Conservation (phyloP, 2,888 invertebrate species). For the Allygus modestus region DNA sequence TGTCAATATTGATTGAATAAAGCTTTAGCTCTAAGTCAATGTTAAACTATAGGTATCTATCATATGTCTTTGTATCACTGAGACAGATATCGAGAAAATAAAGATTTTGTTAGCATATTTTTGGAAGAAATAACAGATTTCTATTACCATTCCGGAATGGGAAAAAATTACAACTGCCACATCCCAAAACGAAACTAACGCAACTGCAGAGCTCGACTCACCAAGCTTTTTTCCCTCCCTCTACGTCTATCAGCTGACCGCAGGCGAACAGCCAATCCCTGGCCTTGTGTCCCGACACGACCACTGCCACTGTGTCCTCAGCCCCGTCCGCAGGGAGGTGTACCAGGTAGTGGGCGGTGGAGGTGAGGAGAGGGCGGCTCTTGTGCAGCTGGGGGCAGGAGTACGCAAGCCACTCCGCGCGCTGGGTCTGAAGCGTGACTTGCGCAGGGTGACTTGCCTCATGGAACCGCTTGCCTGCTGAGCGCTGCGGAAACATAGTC, state of each 20-base stretch:
- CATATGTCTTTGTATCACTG: no score
- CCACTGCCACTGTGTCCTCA: slow-evolving; percentile 81
- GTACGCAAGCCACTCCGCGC: slow-evolving; percentile 77
- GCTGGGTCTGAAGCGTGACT: slow-evolving; percentile 71
- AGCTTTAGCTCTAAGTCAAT: no score
- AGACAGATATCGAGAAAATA: no score
- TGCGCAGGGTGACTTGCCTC: slow-evolving; percentile 71
- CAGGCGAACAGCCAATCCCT: slow-evolving; percentile 86
- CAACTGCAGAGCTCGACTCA: no score
- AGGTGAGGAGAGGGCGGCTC: slow-evolving; percentile 68
- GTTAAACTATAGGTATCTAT: no score
- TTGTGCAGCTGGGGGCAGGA: slow-evolving; percentile 75
- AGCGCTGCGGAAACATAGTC: slow-evolving; percentile 72
- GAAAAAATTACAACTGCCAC: no score
- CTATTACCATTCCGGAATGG: no score
- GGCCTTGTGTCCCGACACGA: slow-evolving; percentile 82
- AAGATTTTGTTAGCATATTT: no score
- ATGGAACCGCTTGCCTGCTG: slow-evolving; percentile 74
- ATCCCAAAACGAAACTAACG: no score
- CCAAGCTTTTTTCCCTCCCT: slow-evolving; percentile 67
- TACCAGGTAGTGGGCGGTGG: slow-evolving; percentile 70
- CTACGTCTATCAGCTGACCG: slow-evolving; percentile 54
- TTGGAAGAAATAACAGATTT: no score
- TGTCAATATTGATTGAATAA: no score
- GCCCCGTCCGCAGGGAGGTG: slow-evolving; percentile 73